These are phyloP conservation scores for Cephus spinipes DNA, from an alignment of 2,888 invertebrate species.

Conservation along the genomic window DNA sequence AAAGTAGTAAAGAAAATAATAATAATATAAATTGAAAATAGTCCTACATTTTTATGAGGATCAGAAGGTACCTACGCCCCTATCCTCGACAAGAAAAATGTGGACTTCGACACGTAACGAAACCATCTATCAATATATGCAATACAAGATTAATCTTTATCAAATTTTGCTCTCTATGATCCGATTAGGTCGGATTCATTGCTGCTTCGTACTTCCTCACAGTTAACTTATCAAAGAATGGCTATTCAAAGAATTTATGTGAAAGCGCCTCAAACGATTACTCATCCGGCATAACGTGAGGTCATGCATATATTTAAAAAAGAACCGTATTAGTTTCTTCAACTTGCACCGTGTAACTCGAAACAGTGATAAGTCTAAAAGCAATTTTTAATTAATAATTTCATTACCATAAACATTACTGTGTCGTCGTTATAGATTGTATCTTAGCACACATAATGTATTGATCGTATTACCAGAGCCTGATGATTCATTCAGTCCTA, in stretches of 20 bases:
- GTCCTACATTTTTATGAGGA: background rate
- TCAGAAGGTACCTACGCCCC: background rate
- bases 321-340: background rate
- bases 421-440: background rate
- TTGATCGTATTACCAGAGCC: background rate
- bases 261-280: no score
- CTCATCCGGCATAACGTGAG: no score
- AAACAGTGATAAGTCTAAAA: background rate
- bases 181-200: no score
- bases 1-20: background rate
- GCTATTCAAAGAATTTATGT: no score
- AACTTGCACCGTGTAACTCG: background rate
- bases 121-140: background rate
- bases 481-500: background rate
- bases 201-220: no score
- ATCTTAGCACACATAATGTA: background rate
- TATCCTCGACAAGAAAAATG: background rate
- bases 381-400: background rate
- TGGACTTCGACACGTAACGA: background rate
- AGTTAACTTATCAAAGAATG: no score
- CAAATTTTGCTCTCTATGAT: no score
- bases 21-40: background rate
- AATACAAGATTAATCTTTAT: no score
- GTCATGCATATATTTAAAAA: no score
- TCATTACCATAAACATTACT: background rate